These are phyloP conservation scores for Leuctra nigra DNA, from an alignment of 2,888 invertebrate genomes.

Conservation along the genomic window DNA sequence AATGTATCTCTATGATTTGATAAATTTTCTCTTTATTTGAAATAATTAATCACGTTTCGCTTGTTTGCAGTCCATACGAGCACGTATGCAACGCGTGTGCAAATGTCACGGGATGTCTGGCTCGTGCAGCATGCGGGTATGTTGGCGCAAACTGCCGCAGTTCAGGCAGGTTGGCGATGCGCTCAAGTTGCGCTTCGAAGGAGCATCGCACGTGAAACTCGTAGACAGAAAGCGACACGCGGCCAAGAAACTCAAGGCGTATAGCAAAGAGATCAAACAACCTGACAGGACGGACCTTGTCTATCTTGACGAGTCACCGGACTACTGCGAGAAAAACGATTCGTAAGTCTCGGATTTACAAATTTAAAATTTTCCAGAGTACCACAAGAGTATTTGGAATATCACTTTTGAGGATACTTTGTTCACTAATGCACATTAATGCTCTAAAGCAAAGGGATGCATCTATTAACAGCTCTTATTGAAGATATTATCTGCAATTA, in stretches of 20 bases:
- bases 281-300: slow-evolving; percentile 88
- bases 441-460: too few species aligned
- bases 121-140: slow-evolving; percentile 82
- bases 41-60: neutral
- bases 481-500: too few species aligned
- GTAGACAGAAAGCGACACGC: slow-evolving; percentile 47
- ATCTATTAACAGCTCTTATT: too few species aligned
- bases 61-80: slow-evolving; percentile 53
- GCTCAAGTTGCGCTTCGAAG: slow-evolving; percentile 74
- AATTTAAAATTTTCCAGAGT: too few species aligned
- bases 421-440: too few species aligned
- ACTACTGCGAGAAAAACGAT: slow-evolving; percentile 82
- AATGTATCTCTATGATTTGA: neutral
- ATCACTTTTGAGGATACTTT: too few species aligned
- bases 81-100: slow-evolving; percentile 79
- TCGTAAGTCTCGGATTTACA: too few species aligned
- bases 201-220: slow-evolving; percentile 72
- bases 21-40: slow-evolving; percentile 3
- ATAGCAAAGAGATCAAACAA: slow-evolving; percentile 72
- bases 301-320: slow-evolving; percentile 83
- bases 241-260: slow-evolving; percentile 62
- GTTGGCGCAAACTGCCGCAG: slow-evolving; percentile 78
- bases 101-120: slow-evolving; percentile 94
- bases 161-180: slow-evolving; percentile 72
- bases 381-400: too few species aligned